Evolutionary conservation across 2,113 vertebrate species (phyloP).

Genomic region (Muntiacus muntjak): DNA sequence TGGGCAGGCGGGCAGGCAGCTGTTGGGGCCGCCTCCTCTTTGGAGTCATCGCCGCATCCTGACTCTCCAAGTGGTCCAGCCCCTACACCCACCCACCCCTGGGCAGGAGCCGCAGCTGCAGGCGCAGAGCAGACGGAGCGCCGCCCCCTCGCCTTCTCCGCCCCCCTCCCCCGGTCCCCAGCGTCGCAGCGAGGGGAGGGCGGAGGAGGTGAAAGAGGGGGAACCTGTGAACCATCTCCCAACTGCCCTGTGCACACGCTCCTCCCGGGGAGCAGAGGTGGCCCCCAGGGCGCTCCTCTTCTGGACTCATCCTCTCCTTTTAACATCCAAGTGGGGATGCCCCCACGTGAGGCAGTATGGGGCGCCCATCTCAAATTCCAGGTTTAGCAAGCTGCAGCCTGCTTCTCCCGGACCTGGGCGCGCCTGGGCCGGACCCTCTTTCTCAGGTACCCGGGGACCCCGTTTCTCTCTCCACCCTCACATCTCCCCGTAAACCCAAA

Average conservation of each 20-base stretch:
- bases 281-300: not conserved
- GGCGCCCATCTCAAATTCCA: not conserved
- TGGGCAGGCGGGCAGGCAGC: not conserved
- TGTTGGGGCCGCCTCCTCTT: not conserved
- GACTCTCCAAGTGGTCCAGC: not conserved
- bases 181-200: too few species aligned
- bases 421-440: not conserved
- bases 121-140: not conserved
- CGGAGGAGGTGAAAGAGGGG: not conserved
- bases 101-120: not conserved
- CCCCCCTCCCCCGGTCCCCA: fast-evolving
- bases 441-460: not conserved
- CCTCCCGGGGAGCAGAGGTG: not conserved
- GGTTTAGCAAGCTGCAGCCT: not conserved
- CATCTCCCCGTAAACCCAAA: not conserved
- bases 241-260: not conserved
- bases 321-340: not conserved
- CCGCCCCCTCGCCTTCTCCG: fast-evolving
- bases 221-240: not conserved
- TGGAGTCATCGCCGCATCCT: not conserved
- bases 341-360: too few species aligned
- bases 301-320: not conserved
- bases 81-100: not conserved
- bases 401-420: not conserved
- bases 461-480: not conserved